These are phyloP conservation scores for Listronotus bonariensis DNA, from an alignment of 1,140 invertebrate species.

Conservation along the genomic window DNA sequence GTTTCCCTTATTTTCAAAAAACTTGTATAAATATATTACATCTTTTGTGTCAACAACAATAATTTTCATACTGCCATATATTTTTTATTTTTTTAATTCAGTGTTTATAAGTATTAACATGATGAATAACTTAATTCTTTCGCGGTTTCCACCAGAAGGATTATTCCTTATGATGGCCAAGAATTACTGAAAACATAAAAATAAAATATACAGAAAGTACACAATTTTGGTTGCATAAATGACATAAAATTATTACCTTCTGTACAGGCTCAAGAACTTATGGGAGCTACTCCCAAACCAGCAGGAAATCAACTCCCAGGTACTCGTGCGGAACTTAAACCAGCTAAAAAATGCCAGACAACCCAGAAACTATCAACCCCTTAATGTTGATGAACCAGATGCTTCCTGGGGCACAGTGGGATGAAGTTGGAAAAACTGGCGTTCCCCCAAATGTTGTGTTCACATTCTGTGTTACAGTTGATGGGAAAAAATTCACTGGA, in stretches of 20 bases:
- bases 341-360: slow-evolving; percentile 49
- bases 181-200: slow-evolving; percentile 19
- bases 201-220: not conserved
- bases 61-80: no score
- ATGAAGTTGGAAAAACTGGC: slow-evolving; percentile 44
- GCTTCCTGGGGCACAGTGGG: slow-evolving; percentile 45
- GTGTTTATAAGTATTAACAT: slow-evolving; percentile 4
- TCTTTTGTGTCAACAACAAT: no score
- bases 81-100: no score
- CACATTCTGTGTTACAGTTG: slow-evolving; percentile 43
- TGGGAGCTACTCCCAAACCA: not conserved
- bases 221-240: not conserved
- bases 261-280: slow-evolving; percentile 9
- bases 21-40: no score
- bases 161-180: slow-evolving; percentile 18
- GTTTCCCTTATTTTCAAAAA: no score
- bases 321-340: slow-evolving; percentile 33
- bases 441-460: slow-evolving; percentile 44
- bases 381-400: slow-evolving; percentile 52
- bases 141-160: slow-evolving; percentile 41
- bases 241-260: not conserved
- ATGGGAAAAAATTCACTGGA: slow-evolving; percentile 42
- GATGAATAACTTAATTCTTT: slow-evolving; percentile 40
- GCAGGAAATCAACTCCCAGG: not conserved
- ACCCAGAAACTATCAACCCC: slow-evolving; percentile 48